phyloP scores from a whole-genome alignment of 2,888 invertebrate species.

The Pomacea canaliculata region DNA sequence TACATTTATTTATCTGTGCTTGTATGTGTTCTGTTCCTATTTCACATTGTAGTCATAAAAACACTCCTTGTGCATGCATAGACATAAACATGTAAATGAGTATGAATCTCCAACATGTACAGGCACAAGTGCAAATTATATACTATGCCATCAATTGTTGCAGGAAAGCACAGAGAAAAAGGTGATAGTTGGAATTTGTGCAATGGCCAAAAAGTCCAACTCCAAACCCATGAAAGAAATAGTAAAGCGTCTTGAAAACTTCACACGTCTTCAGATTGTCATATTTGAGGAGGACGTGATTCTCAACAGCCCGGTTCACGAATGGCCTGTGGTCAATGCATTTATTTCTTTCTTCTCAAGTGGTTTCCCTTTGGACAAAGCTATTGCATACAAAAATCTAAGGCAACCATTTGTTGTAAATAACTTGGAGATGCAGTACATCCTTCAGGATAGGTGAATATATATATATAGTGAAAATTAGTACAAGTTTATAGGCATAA shows the following conservation, averaged over 20 bases:
- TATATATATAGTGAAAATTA: neutral
- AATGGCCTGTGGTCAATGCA: conserved; percentile 98
- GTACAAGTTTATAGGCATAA: neutral
- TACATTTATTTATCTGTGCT: too few relatives aligned
- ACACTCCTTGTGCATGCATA: too few relatives aligned
- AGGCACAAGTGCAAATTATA: too few relatives aligned
- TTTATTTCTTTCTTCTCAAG: conserved; percentile 98
- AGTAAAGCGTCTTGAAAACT: conserved; percentile 92
- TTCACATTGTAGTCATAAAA: too few relatives aligned
- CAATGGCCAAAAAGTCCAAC: conserved; percentile 99
- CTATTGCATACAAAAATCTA: conserved; percentile 93
- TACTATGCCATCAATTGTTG: neutral
- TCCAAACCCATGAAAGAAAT: conserved; percentile 99
- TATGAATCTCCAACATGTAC: too few relatives aligned
- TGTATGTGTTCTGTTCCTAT: too few relatives aligned
- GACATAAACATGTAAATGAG: too few relatives aligned
- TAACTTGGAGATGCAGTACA: conserved; percentile 98
- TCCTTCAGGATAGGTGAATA: conserved; percentile 83
- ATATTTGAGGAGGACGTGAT: conserved; percentile 97
- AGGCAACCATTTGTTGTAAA: conserved; percentile 97
- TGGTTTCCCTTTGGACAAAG: conserved; percentile 98
- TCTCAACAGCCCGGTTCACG: conserved; percentile 93
- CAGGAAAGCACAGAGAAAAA: conserved; percentile 36
- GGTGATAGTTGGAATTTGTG: conserved; percentile 96
- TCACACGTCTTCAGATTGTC: conserved; percentile 79